Evolutionary conservation across 2,888 invertebrate genomes (phyloP).

Genomic region (Sepiola atlantica): DNA sequence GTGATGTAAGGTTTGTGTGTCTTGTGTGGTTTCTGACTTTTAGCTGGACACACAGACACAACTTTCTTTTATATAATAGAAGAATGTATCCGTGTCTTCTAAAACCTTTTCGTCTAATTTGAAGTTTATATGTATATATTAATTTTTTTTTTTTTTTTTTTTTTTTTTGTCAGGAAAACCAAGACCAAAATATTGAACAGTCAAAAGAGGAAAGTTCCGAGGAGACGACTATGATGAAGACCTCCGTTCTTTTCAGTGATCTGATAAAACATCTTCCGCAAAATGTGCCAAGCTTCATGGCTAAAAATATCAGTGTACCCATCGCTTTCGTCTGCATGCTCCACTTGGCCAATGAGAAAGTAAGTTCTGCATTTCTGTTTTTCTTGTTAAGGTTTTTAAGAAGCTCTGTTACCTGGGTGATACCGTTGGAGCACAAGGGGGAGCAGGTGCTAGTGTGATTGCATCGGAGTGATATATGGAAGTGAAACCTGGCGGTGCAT

Average conservation of each 20-base stretch:
- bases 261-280: constrained; percentile 69
- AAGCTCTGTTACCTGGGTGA: too few species aligned
- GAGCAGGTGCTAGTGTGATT: too few species aligned
- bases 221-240: background rate
- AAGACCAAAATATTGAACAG: constrained; percentile 35
- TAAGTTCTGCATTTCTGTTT: constrained; percentile 50
- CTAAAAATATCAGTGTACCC: constrained; percentile 84
- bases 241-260: constrained; percentile 55
- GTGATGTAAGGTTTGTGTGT: background rate
- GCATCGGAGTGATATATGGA: too few species aligned
- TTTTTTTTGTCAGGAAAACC: constrained; percentile 45
- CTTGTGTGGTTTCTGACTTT: too few species aligned
- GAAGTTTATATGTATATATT: background rate
- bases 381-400: background rate
- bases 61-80: too few species aligned
- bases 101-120: too few species aligned
- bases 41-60: too few species aligned
- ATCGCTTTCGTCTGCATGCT: constrained; percentile 87
- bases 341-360: constrained; percentile 88
- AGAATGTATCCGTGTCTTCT: background rate
- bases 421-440: too few species aligned
- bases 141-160: background rate
- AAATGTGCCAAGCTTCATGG: constrained; percentile 77
- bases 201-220: background rate
- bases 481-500: too few species aligned